Conservation (phyloP, 2,113 vertebrate genomes). For the Hylia prasina region DNA sequence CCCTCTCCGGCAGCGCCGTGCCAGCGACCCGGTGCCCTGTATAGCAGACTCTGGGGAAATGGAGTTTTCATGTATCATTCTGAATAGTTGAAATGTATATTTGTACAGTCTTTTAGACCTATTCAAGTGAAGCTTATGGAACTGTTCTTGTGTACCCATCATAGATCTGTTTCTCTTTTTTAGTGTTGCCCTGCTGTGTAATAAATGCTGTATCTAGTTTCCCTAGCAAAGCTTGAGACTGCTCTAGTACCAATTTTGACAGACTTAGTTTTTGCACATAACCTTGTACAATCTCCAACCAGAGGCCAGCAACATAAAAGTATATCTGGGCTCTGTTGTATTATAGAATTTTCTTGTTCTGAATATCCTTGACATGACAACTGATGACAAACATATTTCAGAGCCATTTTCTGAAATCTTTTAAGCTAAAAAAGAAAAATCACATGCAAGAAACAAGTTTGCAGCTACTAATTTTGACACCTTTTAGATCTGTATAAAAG, state of each 20-base stretch:
- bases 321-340: conserved; percentile 82
- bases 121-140: conserved; percentile 87
- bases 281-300: conserved; percentile 86
- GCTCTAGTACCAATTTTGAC: conserved; percentile 89
- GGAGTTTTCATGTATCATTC: conserved; percentile 85
- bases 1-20: not conserved
- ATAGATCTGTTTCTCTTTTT: conserved; percentile 84
- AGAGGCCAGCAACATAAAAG: conserved; percentile 77
- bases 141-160: conserved; percentile 86
- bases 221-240: conserved; percentile 88
- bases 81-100: conserved; percentile 94
- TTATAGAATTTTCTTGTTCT: conserved; percentile 82
- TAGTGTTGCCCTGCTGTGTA: conserved; percentile 94
- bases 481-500: conserved; percentile 83
- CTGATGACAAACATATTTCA: conserved; percentile 77
- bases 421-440: conserved; percentile 76
- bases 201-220: conserved; percentile 91
- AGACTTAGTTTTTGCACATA: conserved; percentile 91
- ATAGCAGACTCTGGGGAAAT: conserved; percentile 77
- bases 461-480: conserved; percentile 83
- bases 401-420: conserved; percentile 79
- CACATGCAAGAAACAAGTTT: conserved; percentile 79
- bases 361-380: conserved; percentile 79
- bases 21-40: conserved; percentile 15
- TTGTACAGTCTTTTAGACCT: conserved; percentile 99